Evolutionary conservation across 2,113 vertebrate species (phyloP), one percentile per base, ranked within the genome.

Genomic region (Hippopotamus amphibius): DNA sequence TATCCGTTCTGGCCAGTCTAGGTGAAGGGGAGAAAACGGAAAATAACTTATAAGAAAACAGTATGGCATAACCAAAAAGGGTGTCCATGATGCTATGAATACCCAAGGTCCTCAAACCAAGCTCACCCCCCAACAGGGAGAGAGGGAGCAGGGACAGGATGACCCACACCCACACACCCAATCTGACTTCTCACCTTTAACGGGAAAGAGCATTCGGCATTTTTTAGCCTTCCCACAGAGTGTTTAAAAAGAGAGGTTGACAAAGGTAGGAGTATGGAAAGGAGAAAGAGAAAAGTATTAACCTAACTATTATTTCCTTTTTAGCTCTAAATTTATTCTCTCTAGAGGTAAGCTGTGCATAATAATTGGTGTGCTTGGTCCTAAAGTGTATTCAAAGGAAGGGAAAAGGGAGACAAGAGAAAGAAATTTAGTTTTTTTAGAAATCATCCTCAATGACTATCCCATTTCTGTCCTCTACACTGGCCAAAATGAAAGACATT

Each of bases 1-100:
- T 99, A 99, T 98, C 99, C 99, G 4, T 99, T 99, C 98, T 99
- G 99, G 98, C 99, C 99, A 96, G 99, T 99, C 99, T 99, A 99
- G 96, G 96, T 98, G 97, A 97, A 83, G 98, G 97, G 96, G 89
- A 98, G 97, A 98, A 98, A 98, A 98, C 6, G 86, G 95, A 98
- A 83, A 98, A 71, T 98, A 82, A 98, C 59, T 92, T 95, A 97
- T 98, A 97, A 98, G 98, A 97, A 97, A 97, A 96, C 96, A 92
- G 92, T 71, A 98, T 97, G 96, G 97, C 90, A 97, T 95, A 97
- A 98, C 93, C 46, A 46, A 97, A 98, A 98, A 98, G 97, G 96
- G 96, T 96, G 97, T 97, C 93, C 97, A 95, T 96, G 95, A 96
- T 79, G 96, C 97, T 96, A 88, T 46, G 96, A 97, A 96, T 88